Base-by-base conservation (phyloP, 2,113 vertebrate species). In the Hylia prasina region DNA sequence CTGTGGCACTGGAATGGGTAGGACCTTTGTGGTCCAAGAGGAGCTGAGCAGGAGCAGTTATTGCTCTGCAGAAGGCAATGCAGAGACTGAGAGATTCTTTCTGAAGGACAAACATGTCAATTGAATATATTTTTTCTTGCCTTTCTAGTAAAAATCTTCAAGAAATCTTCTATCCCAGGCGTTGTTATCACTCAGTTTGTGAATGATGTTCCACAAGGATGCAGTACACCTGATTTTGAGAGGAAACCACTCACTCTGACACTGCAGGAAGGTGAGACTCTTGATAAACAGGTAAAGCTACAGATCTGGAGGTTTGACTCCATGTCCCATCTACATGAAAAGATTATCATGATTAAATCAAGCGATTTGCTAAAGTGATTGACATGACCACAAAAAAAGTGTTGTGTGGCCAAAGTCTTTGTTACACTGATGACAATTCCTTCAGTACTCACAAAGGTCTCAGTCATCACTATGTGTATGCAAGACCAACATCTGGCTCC, bases 181-280 rank as follows among this genome's bases (percentile, higher is more conserved):
- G 98, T 99, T 83, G 80, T 96, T 14, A 94, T 99, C 89, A 97
- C 95, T 15, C 98, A 98, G 84, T 98, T 97, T 93, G 94, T 97
- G 61, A 94, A 97, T 9, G 75, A 97, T 17, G 47, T 99, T 42
- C 99, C 99, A 2, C 48, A 98, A 50, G 99, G 98, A 28, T 98
- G 98, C 96, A 98, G 97, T 61, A 96, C 89, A 1, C 99, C 99
- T 18, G 98, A 98, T 90, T 99, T 99, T 75, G 92, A 97, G 90
- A 96, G 82, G 72, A 99, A 98, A 96, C 98, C 98, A 9, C 24
- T 97, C 13, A 96, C 97, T 76, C 75, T 98, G 92, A 98, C 97
- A 1, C 77, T 98, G 61, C 97, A 98, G 27, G 98, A 99, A 97
- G 99, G 98, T 99, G 94, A 98, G 97, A 8, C 17, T 61, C 54